Evolutionary conservation across 2,888 invertebrate species (phyloP).

Genomic region (Ischnura elegans): DNA sequence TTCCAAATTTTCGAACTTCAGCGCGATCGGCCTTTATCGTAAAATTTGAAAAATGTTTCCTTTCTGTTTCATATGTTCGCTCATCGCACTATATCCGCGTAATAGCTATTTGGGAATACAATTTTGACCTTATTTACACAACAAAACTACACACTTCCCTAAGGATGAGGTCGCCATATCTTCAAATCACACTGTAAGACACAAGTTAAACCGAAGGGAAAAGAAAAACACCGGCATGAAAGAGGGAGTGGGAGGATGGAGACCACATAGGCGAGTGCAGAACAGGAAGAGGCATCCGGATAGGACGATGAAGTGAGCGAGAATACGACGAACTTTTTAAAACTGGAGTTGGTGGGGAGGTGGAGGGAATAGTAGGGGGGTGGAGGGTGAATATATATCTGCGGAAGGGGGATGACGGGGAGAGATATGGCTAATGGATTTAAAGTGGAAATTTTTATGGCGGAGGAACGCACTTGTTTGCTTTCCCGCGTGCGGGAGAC

Average conservation of each 20-base stretch:
- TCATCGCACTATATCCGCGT: too few species aligned
- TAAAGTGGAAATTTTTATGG: constrained; percentile 66
- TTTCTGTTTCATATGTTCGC: too few species aligned
- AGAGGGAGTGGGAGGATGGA: not conserved
- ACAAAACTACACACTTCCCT: too few species aligned
- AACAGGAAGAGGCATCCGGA: not conserved
- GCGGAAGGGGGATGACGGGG: not conserved
- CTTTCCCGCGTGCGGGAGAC: constrained; percentile 57
- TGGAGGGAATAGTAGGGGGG: not conserved
- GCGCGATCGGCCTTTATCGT: too few species aligned
- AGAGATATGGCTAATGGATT: constrained; percentile 64
- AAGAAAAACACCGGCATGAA: too few species aligned
- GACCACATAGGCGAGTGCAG: not conserved
- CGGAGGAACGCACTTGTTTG: constrained; percentile 50
- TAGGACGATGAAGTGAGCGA: not conserved
- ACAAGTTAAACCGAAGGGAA: not conserved
- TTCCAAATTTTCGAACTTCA: too few species aligned
- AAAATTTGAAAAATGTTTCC: too few species aligned
- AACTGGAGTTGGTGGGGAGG: not conserved
- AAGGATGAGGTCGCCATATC: too few species aligned
- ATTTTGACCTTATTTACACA: too few species aligned
- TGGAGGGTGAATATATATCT: too few species aligned
- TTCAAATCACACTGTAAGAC: too few species aligned
- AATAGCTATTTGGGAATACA: too few species aligned
- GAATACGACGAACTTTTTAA: not conserved